Evolutionary conservation across 2,888 invertebrate genomes (phyloP), one percentile per base, ranked within the genome.

Genomic region (Cosmia trapezina): DNA sequence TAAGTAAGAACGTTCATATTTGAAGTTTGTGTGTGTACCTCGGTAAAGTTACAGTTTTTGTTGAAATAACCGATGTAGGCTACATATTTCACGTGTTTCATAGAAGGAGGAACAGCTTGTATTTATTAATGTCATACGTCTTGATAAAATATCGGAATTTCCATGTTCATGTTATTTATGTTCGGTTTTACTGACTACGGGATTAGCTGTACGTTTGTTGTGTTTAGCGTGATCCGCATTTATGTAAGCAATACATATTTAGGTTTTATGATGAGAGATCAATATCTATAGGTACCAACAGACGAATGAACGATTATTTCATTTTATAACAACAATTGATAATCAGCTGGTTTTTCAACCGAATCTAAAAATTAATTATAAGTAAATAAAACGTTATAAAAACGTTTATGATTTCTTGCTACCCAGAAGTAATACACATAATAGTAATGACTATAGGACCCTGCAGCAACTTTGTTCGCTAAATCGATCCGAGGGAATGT

Each of bases 71-170:
- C 12, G 51, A 56, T 53, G 19, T 80, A 7, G n/a, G 28, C 3
- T 51, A 65, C 17, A 56, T 56, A 63, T 56, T 62, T 62, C 47
- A 41, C 28, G 33, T 68, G 51, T 53, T 45, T 17, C 49, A 17
- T 61, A 47, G 12, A 57, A 59, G 33, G 2, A 54, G 9, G 49
- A 62, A 53, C 8, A 69, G 51, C 19, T 57, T 62, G 17, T 45
- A 56, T 37, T 45, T 78, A 56, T 64, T 64, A 43, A 47, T 64
- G 68, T 69, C 54, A 63, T n/a, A 73, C 51, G 41, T 56, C 47
- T 67, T 67, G 54, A 59, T 64, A 60, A n/a, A 67, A 63, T 33
- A 14, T 59, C 9, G n/a, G n/a, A 4, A 59, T 59, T 64, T 65
- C 11, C 8, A 57, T 69, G 19, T 54, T 28, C 28, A 51, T 45